phyloP scores from a whole-genome alignment of 2,797 vertebrate species.

The Mormyrus proboscirostris region DNA sequence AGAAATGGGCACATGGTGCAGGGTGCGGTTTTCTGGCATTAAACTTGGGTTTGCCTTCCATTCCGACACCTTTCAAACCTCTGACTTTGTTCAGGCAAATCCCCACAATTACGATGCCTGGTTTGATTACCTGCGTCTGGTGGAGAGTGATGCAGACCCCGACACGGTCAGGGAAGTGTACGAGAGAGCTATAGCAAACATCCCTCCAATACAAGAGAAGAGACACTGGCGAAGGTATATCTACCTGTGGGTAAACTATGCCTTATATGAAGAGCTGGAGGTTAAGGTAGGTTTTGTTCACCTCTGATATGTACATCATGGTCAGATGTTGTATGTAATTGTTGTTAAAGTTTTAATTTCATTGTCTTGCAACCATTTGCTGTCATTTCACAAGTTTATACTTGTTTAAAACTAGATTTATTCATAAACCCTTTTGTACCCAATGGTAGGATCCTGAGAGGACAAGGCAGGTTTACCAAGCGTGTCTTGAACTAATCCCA shows the following conservation, averaged over 20 bases:
- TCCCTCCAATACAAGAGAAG: constrained; percentile 89
- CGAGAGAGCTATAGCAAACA: constrained; percentile 88
- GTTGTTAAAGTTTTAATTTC: neutral
- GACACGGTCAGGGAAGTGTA: constrained; percentile 87
- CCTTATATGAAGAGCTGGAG: constrained; percentile 90
- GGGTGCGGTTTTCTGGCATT: neutral
- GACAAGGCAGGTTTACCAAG: constrained; percentile 91
- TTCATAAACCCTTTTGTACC: neutral
- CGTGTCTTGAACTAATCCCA: constrained; percentile 86
- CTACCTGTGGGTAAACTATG: constrained; percentile 96
- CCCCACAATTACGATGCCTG: constrained; percentile 96
- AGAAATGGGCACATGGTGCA: neutral
- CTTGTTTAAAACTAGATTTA: neutral
- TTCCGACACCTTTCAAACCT: neutral
- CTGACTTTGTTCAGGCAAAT: constrained; percentile 65
- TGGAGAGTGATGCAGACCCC: constrained; percentile 83
- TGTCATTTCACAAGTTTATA: neutral
- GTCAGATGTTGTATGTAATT: neutral
- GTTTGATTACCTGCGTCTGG: constrained; percentile 93
- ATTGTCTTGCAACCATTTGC: neutral
- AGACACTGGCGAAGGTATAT: constrained; percentile 96
- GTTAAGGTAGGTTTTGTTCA: constrained; percentile 68
- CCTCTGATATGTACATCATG: too few relatives aligned
- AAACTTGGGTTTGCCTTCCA: neutral
- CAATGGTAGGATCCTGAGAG: constrained; percentile 75